These are phyloP conservation scores for Troides helena DNA, from an alignment of 2,888 invertebrate species.

Conservation along the genomic window DNA sequence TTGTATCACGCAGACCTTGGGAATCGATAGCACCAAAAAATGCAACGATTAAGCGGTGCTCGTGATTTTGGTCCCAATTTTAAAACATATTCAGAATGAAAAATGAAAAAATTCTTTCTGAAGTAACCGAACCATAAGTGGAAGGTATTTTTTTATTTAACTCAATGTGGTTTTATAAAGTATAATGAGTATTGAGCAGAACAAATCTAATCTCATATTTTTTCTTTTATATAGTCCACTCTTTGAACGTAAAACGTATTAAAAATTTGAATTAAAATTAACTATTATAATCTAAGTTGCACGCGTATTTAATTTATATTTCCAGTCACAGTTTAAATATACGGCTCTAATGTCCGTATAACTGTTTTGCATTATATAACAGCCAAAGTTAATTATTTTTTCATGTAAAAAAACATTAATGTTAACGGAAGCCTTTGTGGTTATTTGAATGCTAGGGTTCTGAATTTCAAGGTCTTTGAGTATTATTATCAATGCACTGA, in stretches of 20 bases:
- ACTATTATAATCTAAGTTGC: background rate
- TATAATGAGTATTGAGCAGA: background rate
- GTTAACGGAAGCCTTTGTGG: constrained; percentile 37
- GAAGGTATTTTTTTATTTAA: background rate
- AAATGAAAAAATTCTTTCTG: background rate
- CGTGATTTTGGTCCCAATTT: constrained; percentile 25
- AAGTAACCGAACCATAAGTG: background rate
- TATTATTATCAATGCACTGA: constrained; percentile 1
- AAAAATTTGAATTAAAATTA: background rate
- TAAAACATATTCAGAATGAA: background rate
- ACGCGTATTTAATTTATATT: background rate
- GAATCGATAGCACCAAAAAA: constrained; percentile 4
- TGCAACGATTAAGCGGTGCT: background rate
- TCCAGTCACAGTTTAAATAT: background rate
- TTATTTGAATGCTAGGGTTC: constrained; percentile 28
- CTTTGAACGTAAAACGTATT: background rate
- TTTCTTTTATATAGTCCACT: too few species aligned
- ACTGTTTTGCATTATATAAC: background rate
- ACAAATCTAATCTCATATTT: background rate
- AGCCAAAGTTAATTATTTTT: constrained; percentile 15
- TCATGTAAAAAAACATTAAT: constrained; percentile 19
- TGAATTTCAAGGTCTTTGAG: constrained; percentile 31
- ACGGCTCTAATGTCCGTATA: background rate
- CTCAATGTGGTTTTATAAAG: background rate
- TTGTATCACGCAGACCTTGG: constrained; percentile 3